Evolutionary conservation across 2,797 vertebrate genomes (phyloP).

Genomic region (Nyctalus aviator): DNA sequence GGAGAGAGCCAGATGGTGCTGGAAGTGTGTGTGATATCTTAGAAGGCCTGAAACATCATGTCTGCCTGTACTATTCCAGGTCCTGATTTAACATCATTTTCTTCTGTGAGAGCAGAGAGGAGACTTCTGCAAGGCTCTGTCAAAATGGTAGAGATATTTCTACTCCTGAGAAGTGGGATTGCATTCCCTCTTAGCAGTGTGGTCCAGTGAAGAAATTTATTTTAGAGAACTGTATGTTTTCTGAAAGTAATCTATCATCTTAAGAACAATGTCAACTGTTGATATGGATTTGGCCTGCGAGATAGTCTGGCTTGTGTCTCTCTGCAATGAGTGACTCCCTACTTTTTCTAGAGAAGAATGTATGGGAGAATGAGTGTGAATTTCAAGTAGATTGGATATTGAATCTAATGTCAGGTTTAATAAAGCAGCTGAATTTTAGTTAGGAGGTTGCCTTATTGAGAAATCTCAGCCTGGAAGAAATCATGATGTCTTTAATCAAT

Average conservation of each 20-base stretch:
- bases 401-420: slow-evolving; percentile 68
- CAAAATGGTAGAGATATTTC: not conserved
- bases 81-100: not conserved
- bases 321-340: not conserved
- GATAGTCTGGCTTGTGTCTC: not conserved
- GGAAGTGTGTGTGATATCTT: not conserved
- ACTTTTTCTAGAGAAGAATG: not conserved
- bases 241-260: slow-evolving; percentile 11
- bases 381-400: slow-evolving; percentile 22
- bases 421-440: slow-evolving; percentile 60
- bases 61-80: not conserved
- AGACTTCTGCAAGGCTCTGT: not conserved
- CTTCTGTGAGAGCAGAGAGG: not conserved
- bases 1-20: not conserved
- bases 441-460: slow-evolving; percentile 33
- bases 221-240: slow-evolving; percentile 44
- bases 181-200: not conserved
- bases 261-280: slow-evolving; percentile 29
- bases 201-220: not conserved
- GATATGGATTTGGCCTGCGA: not conserved
- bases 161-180: not conserved
- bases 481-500: slow-evolving; percentile 54
- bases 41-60: not conserved
- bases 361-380: not conserved
- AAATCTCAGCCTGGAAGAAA: slow-evolving; percentile 53